Percentiles rank a stretch among this genome's conserved stretches.
phyloP scores from a whole-genome alignment of 1,140 invertebrate species.

The Pseudachorutes palmiensis region DNA sequence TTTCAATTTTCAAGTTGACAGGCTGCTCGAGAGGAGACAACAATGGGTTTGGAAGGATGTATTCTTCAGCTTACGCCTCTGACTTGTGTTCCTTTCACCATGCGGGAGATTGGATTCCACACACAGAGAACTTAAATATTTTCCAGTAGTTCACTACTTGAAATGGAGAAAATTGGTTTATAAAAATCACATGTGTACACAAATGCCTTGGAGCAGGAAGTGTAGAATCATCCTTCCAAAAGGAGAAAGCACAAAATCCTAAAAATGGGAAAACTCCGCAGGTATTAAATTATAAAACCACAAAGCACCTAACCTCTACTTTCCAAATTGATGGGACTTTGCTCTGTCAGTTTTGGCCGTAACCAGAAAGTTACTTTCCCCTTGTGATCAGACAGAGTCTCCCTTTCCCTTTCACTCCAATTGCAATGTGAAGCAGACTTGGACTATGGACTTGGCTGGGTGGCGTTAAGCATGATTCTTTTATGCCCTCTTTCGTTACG shows the following conservation, averaged over 20 bases:
- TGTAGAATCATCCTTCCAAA: background rate
- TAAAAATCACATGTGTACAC: background rate
- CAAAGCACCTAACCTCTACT: no score
- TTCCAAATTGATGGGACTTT: background rate
- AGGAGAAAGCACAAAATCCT: background rate
- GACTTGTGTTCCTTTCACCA: no score
- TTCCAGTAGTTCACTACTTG: background rate
- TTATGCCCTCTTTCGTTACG: no score
- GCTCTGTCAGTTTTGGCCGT: background rate
- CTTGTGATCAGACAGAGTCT: background rate
- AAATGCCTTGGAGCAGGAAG: background rate
- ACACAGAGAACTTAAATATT: background rate
- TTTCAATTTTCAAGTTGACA: background rate
- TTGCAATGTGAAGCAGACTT: no score
- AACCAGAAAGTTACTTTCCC: background rate
- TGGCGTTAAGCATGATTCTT: no score
- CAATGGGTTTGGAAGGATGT: background rate
- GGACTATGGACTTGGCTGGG: no score
- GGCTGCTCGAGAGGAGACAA: conserved; percentile 8
- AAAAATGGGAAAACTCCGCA: no score
- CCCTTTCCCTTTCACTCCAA: background rate
- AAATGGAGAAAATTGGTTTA: background rate
- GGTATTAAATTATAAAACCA: no score
- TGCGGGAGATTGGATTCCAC: background rate
- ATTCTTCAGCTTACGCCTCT: background rate